Evolutionary conservation across 2,888 invertebrate species (phyloP).

Genomic region (Anorthoa munda): DNA sequence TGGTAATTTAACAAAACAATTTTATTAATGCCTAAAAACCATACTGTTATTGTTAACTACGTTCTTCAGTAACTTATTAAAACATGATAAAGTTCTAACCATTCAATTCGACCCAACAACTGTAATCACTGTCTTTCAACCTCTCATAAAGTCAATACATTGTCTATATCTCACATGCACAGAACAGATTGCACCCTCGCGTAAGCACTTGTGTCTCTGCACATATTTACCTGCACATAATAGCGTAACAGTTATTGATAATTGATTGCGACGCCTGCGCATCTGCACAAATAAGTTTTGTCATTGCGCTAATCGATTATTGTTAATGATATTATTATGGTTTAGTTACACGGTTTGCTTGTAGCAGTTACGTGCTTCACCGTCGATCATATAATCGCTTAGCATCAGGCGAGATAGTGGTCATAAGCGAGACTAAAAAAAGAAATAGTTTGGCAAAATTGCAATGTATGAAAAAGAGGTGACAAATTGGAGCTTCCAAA

Average conservation of each 20-base stretch:
- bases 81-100: background rate
- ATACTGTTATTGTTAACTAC: no score
- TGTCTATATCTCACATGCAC: background rate
- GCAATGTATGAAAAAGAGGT: background rate
- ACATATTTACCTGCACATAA: conserved; percentile 23
- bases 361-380: no score
- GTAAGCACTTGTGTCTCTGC: background rate
- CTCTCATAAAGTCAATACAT: background rate
- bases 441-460: no score
- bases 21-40: background rate
- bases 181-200: background rate
- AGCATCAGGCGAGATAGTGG: no score
- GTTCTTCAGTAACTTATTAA: no score
- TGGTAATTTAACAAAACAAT: background rate
- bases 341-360: background rate
- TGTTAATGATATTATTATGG: background rate
- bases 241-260: conserved; percentile 11
- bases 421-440: no score
- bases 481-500: no score
- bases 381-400: no score
- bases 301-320: conserved; percentile 17
- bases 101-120: no score
- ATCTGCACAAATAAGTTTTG: conserved; percentile 37
- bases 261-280: conserved; percentile 27
- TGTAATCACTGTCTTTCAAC: background rate